Percentiles rank a stretch among this genome's conserved stretches.
Conservation (phyloP, 2,113 vertebrate genomes). For the Sorex fumeus region DNA sequence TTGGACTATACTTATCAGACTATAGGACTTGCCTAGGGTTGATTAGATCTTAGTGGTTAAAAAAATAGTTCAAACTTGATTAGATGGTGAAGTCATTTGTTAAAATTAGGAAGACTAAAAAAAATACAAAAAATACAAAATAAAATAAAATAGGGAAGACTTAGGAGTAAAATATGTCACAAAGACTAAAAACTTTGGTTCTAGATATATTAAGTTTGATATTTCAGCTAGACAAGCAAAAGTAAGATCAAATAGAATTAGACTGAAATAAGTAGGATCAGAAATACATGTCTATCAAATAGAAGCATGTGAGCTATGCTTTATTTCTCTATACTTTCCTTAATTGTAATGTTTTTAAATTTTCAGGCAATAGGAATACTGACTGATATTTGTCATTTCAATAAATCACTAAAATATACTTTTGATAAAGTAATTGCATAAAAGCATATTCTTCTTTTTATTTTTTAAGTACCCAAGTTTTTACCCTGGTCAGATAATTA, state of each 20-base stretch:
- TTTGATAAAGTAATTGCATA: slow-evolving; percentile 19
- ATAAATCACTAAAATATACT: slow-evolving; percentile 13
- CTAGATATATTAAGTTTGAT: not conserved
- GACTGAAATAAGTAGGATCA: not conserved
- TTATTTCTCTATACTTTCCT: slow-evolving; percentile 52
- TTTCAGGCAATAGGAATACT: slow-evolving; percentile 22
- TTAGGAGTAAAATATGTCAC: not conserved
- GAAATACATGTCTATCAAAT: slow-evolving; percentile 9
- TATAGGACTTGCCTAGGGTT: not conserved
- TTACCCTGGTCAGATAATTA: not conserved
- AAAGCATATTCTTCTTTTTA: not conserved
- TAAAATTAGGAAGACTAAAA: not conserved
- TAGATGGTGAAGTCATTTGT: not conserved
- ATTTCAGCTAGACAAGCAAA: not conserved
- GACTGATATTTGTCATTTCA: slow-evolving; percentile 32
- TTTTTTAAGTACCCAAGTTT: slow-evolving; percentile 3
- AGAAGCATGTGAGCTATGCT: not conserved
- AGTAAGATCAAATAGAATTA: slow-evolving; percentile 26
- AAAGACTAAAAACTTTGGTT: not conserved
- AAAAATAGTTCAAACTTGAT: not conserved
- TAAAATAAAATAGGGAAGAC: slow-evolving; percentile 11
- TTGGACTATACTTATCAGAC: not conserved
- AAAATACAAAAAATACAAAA: too few species aligned
- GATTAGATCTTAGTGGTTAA: not conserved
- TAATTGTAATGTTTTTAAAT: not conserved